A percentile compares a stretch with the other conserved stretches of the same genome.
Conservation (phyloP, 2,888 invertebrate genomes). For the Ryuthela nishihirai region DNA sequence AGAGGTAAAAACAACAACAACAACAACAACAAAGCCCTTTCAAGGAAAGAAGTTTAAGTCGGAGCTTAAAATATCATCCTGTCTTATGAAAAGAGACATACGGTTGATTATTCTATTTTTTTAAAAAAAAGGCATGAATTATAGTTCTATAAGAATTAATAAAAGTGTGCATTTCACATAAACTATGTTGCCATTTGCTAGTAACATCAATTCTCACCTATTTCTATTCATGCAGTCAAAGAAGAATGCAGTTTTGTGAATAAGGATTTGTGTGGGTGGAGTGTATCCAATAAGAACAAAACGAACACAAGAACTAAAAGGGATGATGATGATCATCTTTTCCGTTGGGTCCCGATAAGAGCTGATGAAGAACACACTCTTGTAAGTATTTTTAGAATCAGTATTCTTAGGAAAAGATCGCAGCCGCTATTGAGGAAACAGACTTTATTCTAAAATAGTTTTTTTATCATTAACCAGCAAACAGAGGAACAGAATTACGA, state of each 20-base stretch:
- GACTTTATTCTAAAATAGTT: too few relatives aligned
- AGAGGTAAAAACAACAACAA: too few relatives aligned
- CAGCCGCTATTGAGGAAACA: too few relatives aligned
- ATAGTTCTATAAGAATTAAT: neutral
- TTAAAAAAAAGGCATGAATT: too few relatives aligned
- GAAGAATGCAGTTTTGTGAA: constrained; percentile 13
- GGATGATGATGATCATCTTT: constrained; percentile 3
- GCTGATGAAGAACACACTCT: constrained; percentile 14
- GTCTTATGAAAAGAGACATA: neutral
- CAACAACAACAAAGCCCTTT: too few relatives aligned
- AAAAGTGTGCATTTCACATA: neutral
- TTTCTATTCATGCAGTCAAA: constrained; percentile 13
- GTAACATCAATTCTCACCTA: neutral
- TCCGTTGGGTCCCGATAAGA: constrained; percentile 20
- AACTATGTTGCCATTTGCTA: neutral
- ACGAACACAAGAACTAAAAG: constrained; percentile 1
- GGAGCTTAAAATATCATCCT: neutral
- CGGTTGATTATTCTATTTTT: neutral
- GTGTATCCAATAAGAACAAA: constrained; percentile 1
- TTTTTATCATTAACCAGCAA: too few relatives aligned
- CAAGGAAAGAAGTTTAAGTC: too few relatives aligned
- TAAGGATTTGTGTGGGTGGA: constrained; percentile 23
- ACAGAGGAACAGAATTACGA: too few relatives aligned
- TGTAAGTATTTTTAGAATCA: constrained; percentile 4
- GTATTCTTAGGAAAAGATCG: too few relatives aligned